Evolutionary conservation across 2,113 vertebrate species (phyloP).

Genomic region (Manacus vitellinus): DNA sequence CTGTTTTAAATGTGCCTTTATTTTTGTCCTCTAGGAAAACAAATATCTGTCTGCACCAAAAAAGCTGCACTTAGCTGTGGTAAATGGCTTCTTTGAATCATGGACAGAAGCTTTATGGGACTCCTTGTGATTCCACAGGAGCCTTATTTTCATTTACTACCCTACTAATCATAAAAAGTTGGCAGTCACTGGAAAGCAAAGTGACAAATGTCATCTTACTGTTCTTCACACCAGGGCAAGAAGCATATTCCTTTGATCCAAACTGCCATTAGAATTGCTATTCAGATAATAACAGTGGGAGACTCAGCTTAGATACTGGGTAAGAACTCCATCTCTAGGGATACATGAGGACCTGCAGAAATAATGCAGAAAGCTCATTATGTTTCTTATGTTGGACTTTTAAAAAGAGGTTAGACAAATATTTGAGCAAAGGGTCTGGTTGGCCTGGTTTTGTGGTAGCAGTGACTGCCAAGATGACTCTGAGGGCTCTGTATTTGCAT

Average conservation of each 20-base stretch:
- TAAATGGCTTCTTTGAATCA: slow-evolving; percentile 38
- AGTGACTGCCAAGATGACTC: neutral
- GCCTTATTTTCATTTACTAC: slow-evolving; percentile 51
- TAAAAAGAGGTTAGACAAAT: neutral
- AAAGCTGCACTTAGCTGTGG: slow-evolving; percentile 16
- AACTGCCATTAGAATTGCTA: slow-evolving; percentile 12
- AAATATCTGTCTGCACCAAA: slow-evolving; percentile 28
- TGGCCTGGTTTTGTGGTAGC: neutral
- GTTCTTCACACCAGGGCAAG: neutral
- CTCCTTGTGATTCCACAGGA: slow-evolving; percentile 28
- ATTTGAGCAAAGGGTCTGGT: neutral
- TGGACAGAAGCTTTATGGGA: slow-evolving; percentile 43
- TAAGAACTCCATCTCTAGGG: neutral
- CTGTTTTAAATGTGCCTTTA: neutral
- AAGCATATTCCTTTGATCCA: slow-evolving; percentile 34
- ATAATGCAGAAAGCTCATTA: neutral
- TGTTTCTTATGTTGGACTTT: neutral
- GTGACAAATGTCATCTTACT: slow-evolving; percentile 26
- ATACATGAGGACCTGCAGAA: neutral
- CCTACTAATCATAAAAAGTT: slow-evolving; percentile 44
- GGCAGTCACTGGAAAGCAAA: slow-evolving; percentile 39
- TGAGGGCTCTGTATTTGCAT: neutral
- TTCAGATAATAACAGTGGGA: slow-evolving; percentile 21
- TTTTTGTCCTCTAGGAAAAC: slow-evolving; percentile 18
- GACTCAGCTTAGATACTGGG: neutral